Evolutionary conservation across 2,797 vertebrate genomes (phyloP), one percentile per base, ranked within the genome.

Genomic region (Parambassis ranga): DNA sequence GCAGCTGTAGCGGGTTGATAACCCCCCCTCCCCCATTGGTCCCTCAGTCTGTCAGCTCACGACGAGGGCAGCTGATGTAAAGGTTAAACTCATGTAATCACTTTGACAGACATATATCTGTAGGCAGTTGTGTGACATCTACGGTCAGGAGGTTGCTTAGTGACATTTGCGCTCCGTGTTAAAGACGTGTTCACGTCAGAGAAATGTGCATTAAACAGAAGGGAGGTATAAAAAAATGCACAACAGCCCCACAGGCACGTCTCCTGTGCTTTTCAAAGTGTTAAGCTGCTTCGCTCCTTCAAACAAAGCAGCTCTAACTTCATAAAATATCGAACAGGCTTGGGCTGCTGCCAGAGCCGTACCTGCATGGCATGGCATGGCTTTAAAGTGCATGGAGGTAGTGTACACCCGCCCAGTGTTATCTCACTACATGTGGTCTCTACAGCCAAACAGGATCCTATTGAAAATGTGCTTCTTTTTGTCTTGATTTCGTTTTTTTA

Each of bases 281-380:
- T 7, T n/a, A 6, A 2, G 24, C 13, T 24, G 52, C 52, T 39
- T 32, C 30, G 37, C 28, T 46, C 1, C 10, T 16, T 41, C 11
- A 1, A 20, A 69, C 35, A 39, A 57, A 51, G 14, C 36, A 33
- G 36, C 56, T 51, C 10, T 11, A 48, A 32, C 38, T 55, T 64
- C 26, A 67, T 68, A 7, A 60, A 74, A 63, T 52, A 46, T 43
- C 42, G 55, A 66, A 46, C 41, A 46, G 51, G 43, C 50, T 36
- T 38, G 59, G 19, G 39, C 58, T 72, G 65, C 65, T 53, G 57
- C 36, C 53, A 33, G 49, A 32, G 56, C 36, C 53, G 35, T 27
- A 52, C 60, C 58, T 79, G 90, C 87, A 89, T 90, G 86, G 72
- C 31, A 27, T 46, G 46, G 87, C 87, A 90, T 88, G 89, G 75